Evolutionary conservation across 2,888 invertebrate genomes (phyloP), one percentile per base, ranked within the genome.

Genomic region (Matsumyia berberina): DNA sequence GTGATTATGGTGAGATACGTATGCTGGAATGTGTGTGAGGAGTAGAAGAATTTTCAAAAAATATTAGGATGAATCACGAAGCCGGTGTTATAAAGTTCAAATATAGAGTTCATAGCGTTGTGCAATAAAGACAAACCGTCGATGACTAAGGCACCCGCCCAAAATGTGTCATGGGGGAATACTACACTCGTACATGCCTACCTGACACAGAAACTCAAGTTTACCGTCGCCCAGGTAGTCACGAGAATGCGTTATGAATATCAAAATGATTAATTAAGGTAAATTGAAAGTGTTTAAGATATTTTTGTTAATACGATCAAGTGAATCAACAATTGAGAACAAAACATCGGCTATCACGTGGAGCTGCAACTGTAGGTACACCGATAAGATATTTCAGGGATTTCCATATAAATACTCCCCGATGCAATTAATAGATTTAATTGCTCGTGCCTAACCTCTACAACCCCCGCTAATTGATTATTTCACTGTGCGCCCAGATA

Each of bases 131-230:
- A 39, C n/a, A 39, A 12, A 17, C 17, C 44, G 15, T 15, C 9
- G 19, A 12, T 62, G 46, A 62, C 37, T 51, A 51, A 51, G 29
- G 17, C 12, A 24, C 24, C 57, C 8, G 19, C 19, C 64, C 37
- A 24, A 51, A 37, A 37, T 51, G 51, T 66, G 66, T 66, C 51
- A 66, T 15, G 44, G 37, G 66, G 12, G 24, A 24, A 24, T 24
- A n/a, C n/a, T 24, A 4, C 4, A 39, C n/a, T n/a, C n/a, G n/a
- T n/a, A 39, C n/a, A 51, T 29, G 3, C 51, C 24, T 29, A 2
- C 51, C 24, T 11, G 11, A 37, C 19, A 29, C 2, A 9, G 66
- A 51, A 24, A 29, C 35, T n/a, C 51, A 66, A 66, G 51, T 64
- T 60, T 15, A 11, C 4, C 1, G 4, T 24, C 9, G 11, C 15